Conservation (phyloP, 2,888 invertebrate genomes). For the Lydus trimaculatus region DNA sequence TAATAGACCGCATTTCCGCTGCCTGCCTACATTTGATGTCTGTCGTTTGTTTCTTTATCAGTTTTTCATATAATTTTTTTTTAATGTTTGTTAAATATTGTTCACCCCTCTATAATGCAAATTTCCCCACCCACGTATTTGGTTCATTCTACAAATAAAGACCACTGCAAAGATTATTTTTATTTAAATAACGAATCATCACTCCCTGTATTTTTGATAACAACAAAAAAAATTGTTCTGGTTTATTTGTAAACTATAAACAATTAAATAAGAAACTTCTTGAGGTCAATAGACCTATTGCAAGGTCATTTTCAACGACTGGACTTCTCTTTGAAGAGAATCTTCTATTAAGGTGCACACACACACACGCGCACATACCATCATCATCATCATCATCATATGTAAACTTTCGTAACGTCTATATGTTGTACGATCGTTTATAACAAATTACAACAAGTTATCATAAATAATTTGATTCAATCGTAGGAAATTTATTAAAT, state of each 20-base stretch:
- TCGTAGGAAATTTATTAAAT: too few relatives aligned
- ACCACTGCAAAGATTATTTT: not conserved
- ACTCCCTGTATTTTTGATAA: not conserved
- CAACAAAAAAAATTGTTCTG: not conserved
- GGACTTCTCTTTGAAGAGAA: constrained; percentile 17
- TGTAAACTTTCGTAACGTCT: too few relatives aligned
- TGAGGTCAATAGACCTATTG: constrained; percentile 46
- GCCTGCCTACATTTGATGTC: constrained; percentile 20
- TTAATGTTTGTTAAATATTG: not conserved
- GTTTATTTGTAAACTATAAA: too few relatives aligned
- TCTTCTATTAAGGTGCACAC: too few relatives aligned
- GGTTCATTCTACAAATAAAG: not conserved
- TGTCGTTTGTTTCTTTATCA: constrained; percentile 6
- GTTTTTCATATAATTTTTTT: not conserved
- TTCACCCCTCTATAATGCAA: too few relatives aligned
- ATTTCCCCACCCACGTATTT: not conserved
- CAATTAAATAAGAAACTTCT: not conserved
- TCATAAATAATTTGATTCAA: too few relatives aligned
- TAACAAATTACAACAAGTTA: not conserved
- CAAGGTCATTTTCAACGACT: constrained; percentile 40
- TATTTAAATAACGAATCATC: not conserved
- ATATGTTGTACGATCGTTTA: not conserved
- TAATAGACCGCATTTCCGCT: constrained; percentile 30
- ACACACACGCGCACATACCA: too few relatives aligned
- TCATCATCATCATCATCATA: too few relatives aligned